These are phyloP conservation scores for Lethenteron camtschaticum DNA, from an alignment of 2,113 vertebrate species.

Conservation along the genomic window DNA sequence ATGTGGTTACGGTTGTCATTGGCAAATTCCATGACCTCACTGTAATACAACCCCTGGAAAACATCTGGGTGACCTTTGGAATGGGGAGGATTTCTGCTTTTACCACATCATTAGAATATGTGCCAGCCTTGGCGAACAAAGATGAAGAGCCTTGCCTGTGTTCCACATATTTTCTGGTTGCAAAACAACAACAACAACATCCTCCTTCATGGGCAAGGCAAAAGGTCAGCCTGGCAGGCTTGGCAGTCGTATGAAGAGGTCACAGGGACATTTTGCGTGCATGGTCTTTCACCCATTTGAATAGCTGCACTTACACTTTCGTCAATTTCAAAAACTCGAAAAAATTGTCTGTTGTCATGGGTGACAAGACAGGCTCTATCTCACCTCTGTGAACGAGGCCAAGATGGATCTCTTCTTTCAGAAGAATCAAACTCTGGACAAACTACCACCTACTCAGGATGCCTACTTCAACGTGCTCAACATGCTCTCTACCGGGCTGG, in stretches of 20 bases:
- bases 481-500: background rate
- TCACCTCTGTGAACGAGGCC: background rate
- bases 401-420: background rate
- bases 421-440: background rate
- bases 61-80: constrained; percentile 4
- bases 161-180: background rate
- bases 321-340: background rate
- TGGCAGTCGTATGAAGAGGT: background rate
- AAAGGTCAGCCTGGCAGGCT: background rate
- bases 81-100: background rate
- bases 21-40: background rate
- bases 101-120: background rate
- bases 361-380: background rate
- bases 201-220: background rate
- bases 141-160: background rate
- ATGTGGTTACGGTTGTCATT: background rate
- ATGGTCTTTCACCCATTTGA: background rate
- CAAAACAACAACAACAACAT: background rate
- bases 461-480: background rate
- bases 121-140: background rate
- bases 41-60: background rate
- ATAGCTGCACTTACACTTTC: background rate
- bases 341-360: background rate
- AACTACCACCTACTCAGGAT: background rate
- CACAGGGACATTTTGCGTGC: background rate